phyloP scores from a whole-genome alignment of 2,113 vertebrate genomes.

The Xerus inauris region DNA sequence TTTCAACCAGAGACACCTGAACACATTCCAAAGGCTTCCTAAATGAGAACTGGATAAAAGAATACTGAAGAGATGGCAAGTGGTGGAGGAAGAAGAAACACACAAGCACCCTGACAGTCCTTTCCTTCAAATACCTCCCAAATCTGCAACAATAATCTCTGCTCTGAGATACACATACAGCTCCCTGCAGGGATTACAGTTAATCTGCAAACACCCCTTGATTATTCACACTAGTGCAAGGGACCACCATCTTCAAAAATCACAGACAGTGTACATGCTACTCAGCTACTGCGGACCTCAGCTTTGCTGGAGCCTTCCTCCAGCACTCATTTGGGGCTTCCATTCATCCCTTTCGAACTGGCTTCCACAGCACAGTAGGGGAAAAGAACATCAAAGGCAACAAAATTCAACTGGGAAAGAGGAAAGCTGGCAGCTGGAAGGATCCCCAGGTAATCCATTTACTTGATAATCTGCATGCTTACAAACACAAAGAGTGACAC shows the following conservation, averaged over 20 bases:
- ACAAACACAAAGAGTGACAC: neutral
- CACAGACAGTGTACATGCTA: accelerated
- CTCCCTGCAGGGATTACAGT: neutral
- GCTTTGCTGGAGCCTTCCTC: neutral
- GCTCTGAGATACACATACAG: neutral
- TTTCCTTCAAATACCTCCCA: neutral
- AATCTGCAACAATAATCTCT: neutral
- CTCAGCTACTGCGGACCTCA: neutral
- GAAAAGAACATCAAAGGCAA: neutral
- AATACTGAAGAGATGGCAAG: neutral
- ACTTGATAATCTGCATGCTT: neutral
- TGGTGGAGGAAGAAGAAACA: neutral
- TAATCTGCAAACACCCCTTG: neutral
- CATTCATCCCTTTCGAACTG: neutral
- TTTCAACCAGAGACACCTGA: neutral
- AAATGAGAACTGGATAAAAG: neutral
- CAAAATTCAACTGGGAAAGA: neutral
- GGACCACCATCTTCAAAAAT: neutral
- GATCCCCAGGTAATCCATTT: neutral
- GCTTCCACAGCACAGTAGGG: neutral
- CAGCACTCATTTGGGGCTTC: neutral
- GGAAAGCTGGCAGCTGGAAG: neutral
- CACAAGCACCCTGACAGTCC: neutral
- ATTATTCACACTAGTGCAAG: neutral
- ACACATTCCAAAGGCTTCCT: neutral